These are phyloP conservation scores for Enteromius thamalakanensis DNA, from an alignment of 2,797 vertebrate species.

Conservation along the genomic window DNA sequence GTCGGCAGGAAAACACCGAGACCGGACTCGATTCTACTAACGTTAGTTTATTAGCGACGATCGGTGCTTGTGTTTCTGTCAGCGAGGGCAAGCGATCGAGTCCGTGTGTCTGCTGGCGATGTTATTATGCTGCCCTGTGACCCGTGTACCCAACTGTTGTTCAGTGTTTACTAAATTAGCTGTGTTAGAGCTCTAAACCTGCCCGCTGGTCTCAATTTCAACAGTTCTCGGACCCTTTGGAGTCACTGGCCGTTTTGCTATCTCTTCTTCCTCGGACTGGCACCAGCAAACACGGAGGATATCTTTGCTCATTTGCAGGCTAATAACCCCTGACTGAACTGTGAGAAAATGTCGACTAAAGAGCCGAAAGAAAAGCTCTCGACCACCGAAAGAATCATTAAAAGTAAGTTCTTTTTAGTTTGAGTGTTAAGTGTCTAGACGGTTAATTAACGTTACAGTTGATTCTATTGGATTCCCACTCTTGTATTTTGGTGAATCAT, in stretches of 20 bases:
- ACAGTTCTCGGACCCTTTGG: conserved; percentile 1
- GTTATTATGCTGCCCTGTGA: conserved; percentile 34
- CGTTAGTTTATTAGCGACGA: background rate
- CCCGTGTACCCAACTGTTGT: conserved; percentile 6
- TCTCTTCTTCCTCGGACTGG: conserved; percentile 22
- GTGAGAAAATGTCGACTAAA: conserved; percentile 77
- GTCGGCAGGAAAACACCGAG: conserved; percentile 16
- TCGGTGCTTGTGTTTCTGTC: conserved; percentile 6
- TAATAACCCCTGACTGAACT: conserved; percentile 35
- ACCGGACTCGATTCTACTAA: background rate
- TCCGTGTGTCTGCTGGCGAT: conserved; percentile 25
- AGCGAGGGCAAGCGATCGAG: conserved; percentile 5
- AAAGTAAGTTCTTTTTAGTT: conserved; percentile 72
- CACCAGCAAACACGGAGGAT: conserved; percentile 24
- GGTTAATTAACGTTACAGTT: background rate
- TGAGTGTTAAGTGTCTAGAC: background rate
- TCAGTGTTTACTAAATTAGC: conserved; percentile 36
- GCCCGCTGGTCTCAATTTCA: background rate
- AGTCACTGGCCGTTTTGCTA: conserved; percentile 20
- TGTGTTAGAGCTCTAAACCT: background rate
- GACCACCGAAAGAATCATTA: conserved; percentile 80
- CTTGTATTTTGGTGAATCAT: background rate
- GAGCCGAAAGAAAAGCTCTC: conserved; percentile 79
- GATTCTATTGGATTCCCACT: background rate
- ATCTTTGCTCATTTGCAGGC: conserved; percentile 24